Evolutionary conservation across 2,888 invertebrate species (phyloP).

Genomic region (Drosophila subsilvestris): DNA sequence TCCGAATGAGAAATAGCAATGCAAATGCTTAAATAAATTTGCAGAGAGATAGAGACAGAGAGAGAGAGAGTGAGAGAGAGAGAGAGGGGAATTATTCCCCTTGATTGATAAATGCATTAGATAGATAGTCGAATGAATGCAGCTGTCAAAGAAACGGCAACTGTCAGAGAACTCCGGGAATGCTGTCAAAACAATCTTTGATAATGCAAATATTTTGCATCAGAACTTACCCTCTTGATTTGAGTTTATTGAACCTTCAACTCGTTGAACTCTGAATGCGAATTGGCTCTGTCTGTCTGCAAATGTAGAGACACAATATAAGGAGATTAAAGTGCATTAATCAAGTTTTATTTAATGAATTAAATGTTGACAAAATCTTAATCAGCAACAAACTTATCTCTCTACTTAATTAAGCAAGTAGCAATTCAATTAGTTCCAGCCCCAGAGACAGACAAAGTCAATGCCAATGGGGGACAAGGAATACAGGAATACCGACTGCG

Average conservation of each 20-base stretch:
- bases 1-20: background rate
- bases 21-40: conserved; percentile 1
- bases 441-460: conserved; percentile 42
- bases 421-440: conserved; percentile 73
- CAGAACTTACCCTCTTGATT: conserved; percentile 42
- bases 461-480: conserved; percentile 29
- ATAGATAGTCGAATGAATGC: background rate
- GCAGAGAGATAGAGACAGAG: conserved; percentile 16
- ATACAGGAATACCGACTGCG: conserved; percentile 9
- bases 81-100: conserved; percentile 9
- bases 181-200: conserved; percentile 20
- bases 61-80: conserved; percentile 16
- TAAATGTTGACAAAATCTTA: conserved; percentile 50
- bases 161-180: conserved; percentile 25
- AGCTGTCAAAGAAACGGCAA: conserved; percentile 47
- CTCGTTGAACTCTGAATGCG: conserved; percentile 6
- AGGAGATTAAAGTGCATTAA: conserved; percentile 48
- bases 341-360: conserved; percentile 52
- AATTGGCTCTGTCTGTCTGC: conserved; percentile 38
- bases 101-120: conserved; percentile 3
- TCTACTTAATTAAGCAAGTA: conserved; percentile 69
- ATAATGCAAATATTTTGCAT: conserved; percentile 15
- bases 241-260: conserved; percentile 44
- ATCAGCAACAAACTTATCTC: conserved; percentile 53
- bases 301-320: conserved; percentile 42